Evolutionary conservation across 2,113 vertebrate genomes (phyloP).

Genomic region (Rhea pennata): DNA sequence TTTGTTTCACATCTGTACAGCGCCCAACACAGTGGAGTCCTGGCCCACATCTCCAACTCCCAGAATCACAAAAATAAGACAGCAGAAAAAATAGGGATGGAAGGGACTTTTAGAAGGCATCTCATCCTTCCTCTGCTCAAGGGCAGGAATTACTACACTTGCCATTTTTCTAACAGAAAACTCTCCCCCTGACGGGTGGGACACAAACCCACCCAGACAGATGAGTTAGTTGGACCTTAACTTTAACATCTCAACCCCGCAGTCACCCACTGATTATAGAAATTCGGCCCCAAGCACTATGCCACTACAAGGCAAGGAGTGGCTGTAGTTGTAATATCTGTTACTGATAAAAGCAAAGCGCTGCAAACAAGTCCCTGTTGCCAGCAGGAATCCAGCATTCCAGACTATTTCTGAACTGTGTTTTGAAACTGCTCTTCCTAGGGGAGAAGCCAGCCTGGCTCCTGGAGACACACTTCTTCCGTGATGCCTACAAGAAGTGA

Average conservation of each 20-base stretch:
- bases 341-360: rapidly evolving
- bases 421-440: neutral
- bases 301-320: neutral
- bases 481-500: constrained; percentile 37
- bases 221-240: neutral
- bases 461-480: constrained; percentile 35
- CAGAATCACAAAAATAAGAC: neutral
- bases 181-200: neutral
- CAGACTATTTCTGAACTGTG: rapidly evolving
- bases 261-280: neutral
- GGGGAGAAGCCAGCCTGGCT: neutral
- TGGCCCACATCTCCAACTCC: neutral
- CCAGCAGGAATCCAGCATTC: neutral
- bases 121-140: neutral
- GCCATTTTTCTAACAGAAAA: neutral
- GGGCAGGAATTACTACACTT: constrained; percentile 26
- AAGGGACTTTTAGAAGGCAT: constrained; percentile 21
- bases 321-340: rapidly evolving
- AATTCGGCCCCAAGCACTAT: neutral
- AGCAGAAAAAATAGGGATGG: neutral
- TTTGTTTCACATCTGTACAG: neutral
- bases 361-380: neutral
- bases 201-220: constrained; percentile 30
- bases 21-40: neutral
- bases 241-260: neutral